Evolutionary conservation across 2,113 vertebrate species (phyloP).

Genomic region (Conger conger): DNA sequence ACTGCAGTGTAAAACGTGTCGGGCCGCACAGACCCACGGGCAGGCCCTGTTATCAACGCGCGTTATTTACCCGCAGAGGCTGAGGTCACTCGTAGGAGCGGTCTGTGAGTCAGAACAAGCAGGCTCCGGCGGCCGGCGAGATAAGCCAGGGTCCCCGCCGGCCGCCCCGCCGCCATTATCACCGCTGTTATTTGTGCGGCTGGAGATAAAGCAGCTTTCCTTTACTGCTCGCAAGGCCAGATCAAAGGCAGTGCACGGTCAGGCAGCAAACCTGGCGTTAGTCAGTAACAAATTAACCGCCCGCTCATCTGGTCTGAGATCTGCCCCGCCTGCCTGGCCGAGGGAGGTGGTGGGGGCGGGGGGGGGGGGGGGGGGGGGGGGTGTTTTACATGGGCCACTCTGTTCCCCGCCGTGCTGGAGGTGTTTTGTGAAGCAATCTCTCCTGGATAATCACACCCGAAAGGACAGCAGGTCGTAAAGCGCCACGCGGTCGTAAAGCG

Average conservation of each 20-base stretch:
- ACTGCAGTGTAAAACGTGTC: slow-evolving; percentile 36
- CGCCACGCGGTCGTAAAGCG: slow-evolving; percentile 5
- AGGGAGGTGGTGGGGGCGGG: slow-evolving; percentile 2
- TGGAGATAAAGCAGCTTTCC: slow-evolving; percentile 66
- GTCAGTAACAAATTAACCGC: slow-evolving; percentile 66
- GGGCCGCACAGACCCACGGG: slow-evolving; percentile 23
- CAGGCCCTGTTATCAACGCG: slow-evolving; percentile 53
- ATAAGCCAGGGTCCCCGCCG: slow-evolving; percentile 72
- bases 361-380: slow-evolving; percentile 30
- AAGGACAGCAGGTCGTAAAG: slow-evolving; percentile 5
- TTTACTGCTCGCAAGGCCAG: slow-evolving; percentile 65
- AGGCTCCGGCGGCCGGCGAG: slow-evolving; percentile 57
- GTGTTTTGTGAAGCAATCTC: slow-evolving; percentile 48
- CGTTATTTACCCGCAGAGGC: slow-evolving; percentile 67
- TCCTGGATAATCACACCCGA: slow-evolving; percentile 20
- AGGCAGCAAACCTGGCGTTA: slow-evolving; percentile 72
- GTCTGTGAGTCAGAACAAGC: slow-evolving; percentile 57
- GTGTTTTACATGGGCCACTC: slow-evolving; percentile 31
- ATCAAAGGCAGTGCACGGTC: slow-evolving; percentile 75
- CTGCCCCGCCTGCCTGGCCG: slow-evolving; percentile 1
- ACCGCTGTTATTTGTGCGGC: slow-evolving; percentile 66
- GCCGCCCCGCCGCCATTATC: slow-evolving; percentile 75
- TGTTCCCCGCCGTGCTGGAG: slow-evolving; percentile 52
- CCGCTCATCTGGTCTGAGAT: slow-evolving; percentile 40
- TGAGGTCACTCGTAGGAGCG: slow-evolving; percentile 58